Conservation (phyloP, 2,797 vertebrate species). For the Semaprochilodus insignis region DNA sequence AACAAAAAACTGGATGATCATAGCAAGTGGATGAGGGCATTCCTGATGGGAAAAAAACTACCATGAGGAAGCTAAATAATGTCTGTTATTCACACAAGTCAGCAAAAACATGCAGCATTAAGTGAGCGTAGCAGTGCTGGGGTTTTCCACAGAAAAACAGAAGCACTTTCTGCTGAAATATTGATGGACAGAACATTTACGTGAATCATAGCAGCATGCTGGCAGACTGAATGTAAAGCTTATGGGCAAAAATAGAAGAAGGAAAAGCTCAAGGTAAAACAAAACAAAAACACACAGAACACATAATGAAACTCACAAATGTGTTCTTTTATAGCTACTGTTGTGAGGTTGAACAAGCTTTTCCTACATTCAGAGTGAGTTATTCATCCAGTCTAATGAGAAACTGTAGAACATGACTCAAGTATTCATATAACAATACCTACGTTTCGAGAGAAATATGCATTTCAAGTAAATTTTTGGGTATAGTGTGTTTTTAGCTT, state of each 20-base stretch:
- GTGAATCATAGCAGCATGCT: slow-evolving; percentile 68
- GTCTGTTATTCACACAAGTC: slow-evolving; percentile 23
- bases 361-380: too few relatives aligned
- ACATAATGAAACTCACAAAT: not conserved
- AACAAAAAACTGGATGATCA: too few relatives aligned
- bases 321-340: not conserved
- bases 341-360: not conserved
- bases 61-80: not conserved
- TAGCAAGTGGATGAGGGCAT: too few relatives aligned
- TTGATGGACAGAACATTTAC: slow-evolving; percentile 69
- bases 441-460: too few relatives aligned
- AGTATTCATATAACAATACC: too few relatives aligned
- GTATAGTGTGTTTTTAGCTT: too few relatives aligned
- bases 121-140: slow-evolving; percentile 31
- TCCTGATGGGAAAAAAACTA: not conserved
- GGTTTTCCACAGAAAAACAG: slow-evolving; percentile 41
- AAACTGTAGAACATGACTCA: too few relatives aligned
- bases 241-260: slow-evolving; percentile 34
- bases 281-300: not conserved
- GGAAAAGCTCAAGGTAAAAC: slow-evolving; percentile 32
- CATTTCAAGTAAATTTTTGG: too few relatives aligned
- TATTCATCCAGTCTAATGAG: too few relatives aligned
- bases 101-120: slow-evolving; percentile 57
- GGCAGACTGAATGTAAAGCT: slow-evolving; percentile 51
- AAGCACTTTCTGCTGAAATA: slow-evolving; percentile 74